Conservation (phyloP, 2,888 invertebrate species). For the Chrysolina haemoptera region DNA sequence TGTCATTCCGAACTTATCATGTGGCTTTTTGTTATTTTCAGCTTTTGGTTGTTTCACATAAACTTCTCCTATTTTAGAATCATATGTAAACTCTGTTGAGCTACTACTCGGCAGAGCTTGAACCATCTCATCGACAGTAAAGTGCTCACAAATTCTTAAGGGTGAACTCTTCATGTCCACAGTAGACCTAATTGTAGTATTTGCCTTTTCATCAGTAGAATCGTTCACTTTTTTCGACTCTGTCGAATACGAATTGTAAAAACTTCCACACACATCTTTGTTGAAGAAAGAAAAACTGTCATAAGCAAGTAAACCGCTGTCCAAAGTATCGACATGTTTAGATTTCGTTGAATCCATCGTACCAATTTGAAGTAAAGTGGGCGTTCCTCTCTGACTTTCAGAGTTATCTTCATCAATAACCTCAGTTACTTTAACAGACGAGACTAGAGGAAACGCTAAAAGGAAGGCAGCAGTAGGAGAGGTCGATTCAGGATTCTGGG, state of each 20-base stretch:
- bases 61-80: neutral
- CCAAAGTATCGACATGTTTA: slow-evolving; percentile 62
- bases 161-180: neutral
- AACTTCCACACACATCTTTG: slow-evolving; percentile 60
- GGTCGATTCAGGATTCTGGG: slow-evolving; percentile 75
- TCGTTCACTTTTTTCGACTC: neutral
- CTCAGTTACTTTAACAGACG: slow-evolving; percentile 72
- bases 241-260: slow-evolving; percentile 51
- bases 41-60: neutral
- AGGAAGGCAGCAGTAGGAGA: slow-evolving; percentile 86
- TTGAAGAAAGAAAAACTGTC: slow-evolving; percentile 67
- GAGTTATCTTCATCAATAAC: slow-evolving; percentile 72
- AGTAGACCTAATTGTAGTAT: neutral
- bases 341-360: slow-evolving; percentile 66
- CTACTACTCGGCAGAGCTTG: neutral
- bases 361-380: slow-evolving; percentile 71
- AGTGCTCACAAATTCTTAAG: neutral
- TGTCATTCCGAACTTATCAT: neutral
- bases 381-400: slow-evolving; percentile 69
- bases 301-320: slow-evolving; percentile 62
- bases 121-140: neutral
- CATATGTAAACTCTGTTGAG: neutral
- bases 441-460: slow-evolving; percentile 83
- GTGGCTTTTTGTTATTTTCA: neutral
- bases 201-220: neutral